These are phyloP conservation scores for Penaeus monodon DNA, from an alignment of 2,888 invertebrate species.

Conservation along the genomic window DNA sequence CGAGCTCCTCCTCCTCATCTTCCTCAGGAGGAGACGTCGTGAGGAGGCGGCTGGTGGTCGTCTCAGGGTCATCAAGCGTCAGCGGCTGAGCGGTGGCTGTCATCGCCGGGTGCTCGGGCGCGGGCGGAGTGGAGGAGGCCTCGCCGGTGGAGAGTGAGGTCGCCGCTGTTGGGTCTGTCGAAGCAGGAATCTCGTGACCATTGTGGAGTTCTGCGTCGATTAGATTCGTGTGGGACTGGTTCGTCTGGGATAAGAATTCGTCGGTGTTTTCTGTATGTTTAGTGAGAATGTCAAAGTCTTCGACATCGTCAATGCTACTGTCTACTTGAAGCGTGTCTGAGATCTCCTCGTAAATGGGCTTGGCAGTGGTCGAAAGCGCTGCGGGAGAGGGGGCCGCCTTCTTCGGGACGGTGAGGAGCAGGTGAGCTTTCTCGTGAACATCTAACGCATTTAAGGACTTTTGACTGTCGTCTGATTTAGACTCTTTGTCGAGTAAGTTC, in stretches of 20 bases:
- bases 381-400: not conserved
- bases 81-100: not conserved
- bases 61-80: too few species aligned
- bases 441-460: slow-evolving; percentile 37
- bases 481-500: slow-evolving; percentile 21
- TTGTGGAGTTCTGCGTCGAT: slow-evolving; percentile 40
- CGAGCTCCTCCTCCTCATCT: not conserved
- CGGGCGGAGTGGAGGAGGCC: slow-evolving; percentile 11
- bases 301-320: slow-evolving; percentile 61
- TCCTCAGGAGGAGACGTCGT: not conserved
- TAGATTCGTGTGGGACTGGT: slow-evolving; percentile 50
- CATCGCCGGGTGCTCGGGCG: slow-evolving; percentile 12
- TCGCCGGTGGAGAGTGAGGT: not conserved
- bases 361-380: slow-evolving; percentile 8
- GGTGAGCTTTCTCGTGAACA: slow-evolving; percentile 4
- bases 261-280: slow-evolving; percentile 50
- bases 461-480: slow-evolving; percentile 12
- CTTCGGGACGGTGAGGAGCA: not conserved
- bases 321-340: slow-evolving; percentile 52
- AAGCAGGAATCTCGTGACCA: not conserved
- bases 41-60: not conserved
- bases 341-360: slow-evolving; percentile 62
- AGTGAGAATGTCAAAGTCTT: slow-evolving; percentile 41
- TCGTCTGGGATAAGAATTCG: slow-evolving; percentile 49
- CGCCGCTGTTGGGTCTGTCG: not conserved